phyloP scores from a whole-genome alignment of 2,113 vertebrate genomes.

The Dicentrarchus labrax region DNA sequence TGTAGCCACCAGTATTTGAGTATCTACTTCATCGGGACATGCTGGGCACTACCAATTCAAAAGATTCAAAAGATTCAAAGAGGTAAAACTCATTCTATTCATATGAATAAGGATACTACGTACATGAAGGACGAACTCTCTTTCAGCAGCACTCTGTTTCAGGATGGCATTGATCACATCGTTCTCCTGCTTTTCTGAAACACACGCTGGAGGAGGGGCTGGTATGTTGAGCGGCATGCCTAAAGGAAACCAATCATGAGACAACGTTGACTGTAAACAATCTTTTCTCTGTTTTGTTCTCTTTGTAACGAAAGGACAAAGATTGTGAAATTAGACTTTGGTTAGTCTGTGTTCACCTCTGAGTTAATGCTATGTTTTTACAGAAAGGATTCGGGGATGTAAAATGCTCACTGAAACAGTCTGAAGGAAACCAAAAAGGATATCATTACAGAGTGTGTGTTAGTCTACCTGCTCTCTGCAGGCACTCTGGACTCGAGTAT shows the following conservation, averaged over 20 bases:
- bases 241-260: slow-evolving; percentile 64
- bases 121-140: slow-evolving; percentile 91
- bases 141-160: slow-evolving; percentile 95
- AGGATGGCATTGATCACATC: slow-evolving; percentile 98
- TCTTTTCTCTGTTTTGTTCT: neutral
- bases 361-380: neutral
- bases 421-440: no score
- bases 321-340: neutral
- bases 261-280: neutral
- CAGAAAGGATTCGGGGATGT: neutral
- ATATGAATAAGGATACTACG: neutral
- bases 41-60: neutral
- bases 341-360: neutral
- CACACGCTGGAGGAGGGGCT: slow-evolving; percentile 92
- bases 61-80: neutral
- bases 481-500: slow-evolving; percentile 94
- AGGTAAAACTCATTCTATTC: neutral
- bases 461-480: slow-evolving; percentile 91
- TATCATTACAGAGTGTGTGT: slow-evolving; percentile 60
- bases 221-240: slow-evolving; percentile 96
- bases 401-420: neutral
- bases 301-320: neutral
- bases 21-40: neutral
- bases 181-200: slow-evolving; percentile 98
- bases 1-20: neutral